phyloP scores from a whole-genome alignment of 2,113 vertebrate genomes.

The Saccopteryx leptura region DNA sequence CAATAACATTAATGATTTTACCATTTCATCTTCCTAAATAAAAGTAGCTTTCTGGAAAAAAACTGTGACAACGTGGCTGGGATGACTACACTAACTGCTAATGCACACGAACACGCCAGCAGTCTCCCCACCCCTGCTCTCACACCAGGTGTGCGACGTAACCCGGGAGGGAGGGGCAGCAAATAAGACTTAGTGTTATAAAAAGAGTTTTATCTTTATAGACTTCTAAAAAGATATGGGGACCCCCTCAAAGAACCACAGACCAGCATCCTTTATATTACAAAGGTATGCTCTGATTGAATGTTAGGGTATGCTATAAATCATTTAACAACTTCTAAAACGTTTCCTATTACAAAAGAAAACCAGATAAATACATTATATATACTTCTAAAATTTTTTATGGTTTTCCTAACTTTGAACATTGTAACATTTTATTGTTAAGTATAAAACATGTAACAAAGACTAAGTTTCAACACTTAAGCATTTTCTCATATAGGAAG shows the following conservation, averaged over 20 bases:
- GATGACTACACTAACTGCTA: not conserved
- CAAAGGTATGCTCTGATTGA: not conserved
- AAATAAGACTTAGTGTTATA: not conserved
- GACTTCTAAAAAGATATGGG: not conserved
- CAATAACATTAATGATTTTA: not conserved
- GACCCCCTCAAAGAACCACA: not conserved
- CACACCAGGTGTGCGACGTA: not conserved
- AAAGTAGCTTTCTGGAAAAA: not conserved
- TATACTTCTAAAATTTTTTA: not conserved
- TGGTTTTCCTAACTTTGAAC: slow-evolving; percentile 40
- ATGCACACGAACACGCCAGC: not conserved
- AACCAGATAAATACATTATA: not conserved
- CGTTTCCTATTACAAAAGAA: slow-evolving; percentile 37
- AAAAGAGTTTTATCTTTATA: slow-evolving; percentile 4
- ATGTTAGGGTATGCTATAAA: not conserved
- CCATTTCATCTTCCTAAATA: not conserved
- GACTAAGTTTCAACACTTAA: not conserved
- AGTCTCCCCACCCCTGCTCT: not conserved
- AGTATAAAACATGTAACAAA: slow-evolving; percentile 38
- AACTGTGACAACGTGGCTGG: not conserved
- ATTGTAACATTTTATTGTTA: not conserved
- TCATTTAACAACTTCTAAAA: slow-evolving; percentile 44
- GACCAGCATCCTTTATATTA: not conserved
- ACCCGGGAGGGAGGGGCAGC: too few relatives aligned
- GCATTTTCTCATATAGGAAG: not conserved